Conservation (phyloP, 1,140 invertebrate genomes). For the Drosophila sulfurigaster region DNA sequence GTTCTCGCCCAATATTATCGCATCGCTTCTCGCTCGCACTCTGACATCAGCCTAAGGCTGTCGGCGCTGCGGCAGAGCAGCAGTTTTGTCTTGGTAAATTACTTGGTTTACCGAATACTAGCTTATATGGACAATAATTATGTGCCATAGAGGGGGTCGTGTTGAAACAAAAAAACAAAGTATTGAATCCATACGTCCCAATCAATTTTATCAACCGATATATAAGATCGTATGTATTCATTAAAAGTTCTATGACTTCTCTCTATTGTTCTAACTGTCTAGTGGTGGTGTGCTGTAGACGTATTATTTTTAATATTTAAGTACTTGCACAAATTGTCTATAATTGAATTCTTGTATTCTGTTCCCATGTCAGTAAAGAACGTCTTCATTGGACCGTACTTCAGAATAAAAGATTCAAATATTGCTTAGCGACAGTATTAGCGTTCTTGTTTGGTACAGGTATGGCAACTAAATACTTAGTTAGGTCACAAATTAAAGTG, state of each 20-base stretch:
- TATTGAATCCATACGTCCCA: slow-evolving; percentile 42
- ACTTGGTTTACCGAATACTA: slow-evolving; percentile 11
- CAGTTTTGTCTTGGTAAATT: slow-evolving; percentile 7
- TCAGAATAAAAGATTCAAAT: slow-evolving; percentile 34
- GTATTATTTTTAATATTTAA: slow-evolving; percentile 36
- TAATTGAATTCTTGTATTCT: slow-evolving; percentile 58
- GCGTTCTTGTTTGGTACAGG: slow-evolving; percentile 39
- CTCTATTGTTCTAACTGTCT: slow-evolving; percentile 23
- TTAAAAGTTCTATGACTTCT: slow-evolving; percentile 34
- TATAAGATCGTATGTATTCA: slow-evolving; percentile 31
- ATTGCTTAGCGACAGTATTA: slow-evolving; percentile 44
- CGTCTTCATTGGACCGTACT: slow-evolving; percentile 24
- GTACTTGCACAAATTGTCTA: slow-evolving; percentile 32
- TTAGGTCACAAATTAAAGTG: neutral
- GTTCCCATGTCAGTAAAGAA: slow-evolving; percentile 23
- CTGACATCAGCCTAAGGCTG: too few species aligned
- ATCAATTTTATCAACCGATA: slow-evolving; percentile 27
- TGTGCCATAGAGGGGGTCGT: slow-evolving; percentile 29
- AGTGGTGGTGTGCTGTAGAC: slow-evolving; percentile 13
- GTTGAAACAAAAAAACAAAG: slow-evolving; percentile 37
- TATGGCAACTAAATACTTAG: too few species aligned
- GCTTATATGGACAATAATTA: slow-evolving; percentile 40
- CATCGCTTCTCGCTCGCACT: too few species aligned
- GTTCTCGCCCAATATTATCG: too few species aligned
- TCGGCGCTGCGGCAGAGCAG: too few species aligned